Percentiles rank a stretch among this genome's conserved stretches.
Evolutionary conservation across 2,888 invertebrate species (phyloP).

Genomic region (Choristoneura rosaceana): DNA sequence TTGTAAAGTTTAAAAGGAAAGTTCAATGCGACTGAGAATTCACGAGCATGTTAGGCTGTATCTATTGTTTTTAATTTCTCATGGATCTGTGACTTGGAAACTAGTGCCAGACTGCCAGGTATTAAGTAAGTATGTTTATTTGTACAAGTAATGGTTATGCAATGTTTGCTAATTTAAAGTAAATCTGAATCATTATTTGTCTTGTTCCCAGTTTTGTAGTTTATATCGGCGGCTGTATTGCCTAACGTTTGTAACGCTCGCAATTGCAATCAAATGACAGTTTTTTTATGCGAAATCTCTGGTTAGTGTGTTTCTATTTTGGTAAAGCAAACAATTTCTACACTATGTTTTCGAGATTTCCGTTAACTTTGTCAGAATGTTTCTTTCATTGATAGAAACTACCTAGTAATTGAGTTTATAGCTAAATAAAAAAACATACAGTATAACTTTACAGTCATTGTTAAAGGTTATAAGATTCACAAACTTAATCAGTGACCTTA

Average conservation of each 20-base stretch:
- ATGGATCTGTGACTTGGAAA: constrained; percentile 9
- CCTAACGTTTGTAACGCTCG: no score
- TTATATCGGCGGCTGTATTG: background rate
- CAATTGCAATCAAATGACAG: no score
- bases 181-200: background rate
- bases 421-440: no score
- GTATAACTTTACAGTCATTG: no score
- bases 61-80: constrained; percentile 37
- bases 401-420: no score
- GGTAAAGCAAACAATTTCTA: background rate
- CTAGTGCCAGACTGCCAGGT: background rate
- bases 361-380: no score
- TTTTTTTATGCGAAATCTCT: no score
- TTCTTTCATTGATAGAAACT: no score
- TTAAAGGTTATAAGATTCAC: no score
- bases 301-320: background rate
- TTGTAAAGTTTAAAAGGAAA: background rate
- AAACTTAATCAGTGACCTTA: no score
- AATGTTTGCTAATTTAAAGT: background rate
- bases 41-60: constrained; percentile 4
- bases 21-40: background rate
- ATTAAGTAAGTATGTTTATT: background rate
- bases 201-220: background rate
- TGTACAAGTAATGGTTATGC: constrained; percentile 4
- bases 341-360: no score